These are phyloP conservation scores for Urosaurus nigricauda DNA, from an alignment of 2,797 vertebrate species.

Conservation along the genomic window DNA sequence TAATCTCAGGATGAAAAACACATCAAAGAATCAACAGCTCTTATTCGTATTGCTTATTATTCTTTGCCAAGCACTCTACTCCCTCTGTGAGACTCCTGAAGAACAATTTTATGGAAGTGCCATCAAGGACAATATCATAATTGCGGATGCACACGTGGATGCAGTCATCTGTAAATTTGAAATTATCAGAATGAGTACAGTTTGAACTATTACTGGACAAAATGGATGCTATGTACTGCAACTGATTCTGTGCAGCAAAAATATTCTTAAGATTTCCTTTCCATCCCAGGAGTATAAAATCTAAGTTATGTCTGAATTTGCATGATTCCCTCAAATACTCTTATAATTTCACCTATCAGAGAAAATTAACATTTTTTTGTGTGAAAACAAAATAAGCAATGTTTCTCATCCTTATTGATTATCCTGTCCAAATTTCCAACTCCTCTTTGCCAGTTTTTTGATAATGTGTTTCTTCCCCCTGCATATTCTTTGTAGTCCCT, in stretches of 20 bases:
- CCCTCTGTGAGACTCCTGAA: neutral
- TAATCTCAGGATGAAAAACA: neutral
- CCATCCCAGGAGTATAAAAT: neutral
- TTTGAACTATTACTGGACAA: neutral
- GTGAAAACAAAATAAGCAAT: neutral
- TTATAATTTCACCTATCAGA: too few relatives aligned
- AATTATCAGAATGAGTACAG: neutral
- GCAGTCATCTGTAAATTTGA: neutral
- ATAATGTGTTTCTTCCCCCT: neutral
- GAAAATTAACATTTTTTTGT: too few relatives aligned
- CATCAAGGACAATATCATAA: neutral
- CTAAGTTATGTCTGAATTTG: neutral
- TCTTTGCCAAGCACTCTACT: neutral
- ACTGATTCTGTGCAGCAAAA: neutral
- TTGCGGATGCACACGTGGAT: neutral
- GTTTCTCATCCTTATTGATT: neutral
- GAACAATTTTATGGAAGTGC: neutral
- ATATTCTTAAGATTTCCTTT: neutral
- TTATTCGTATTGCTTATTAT: conserved; percentile 2
- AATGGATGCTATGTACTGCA: neutral
- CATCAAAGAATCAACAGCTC: conserved; percentile 5
- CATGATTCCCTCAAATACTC: neutral
- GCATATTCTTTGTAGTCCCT: neutral
- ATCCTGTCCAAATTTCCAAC: neutral
- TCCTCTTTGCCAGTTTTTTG: neutral